Evolutionary conservation across 2,113 vertebrate genomes (phyloP).

Genomic region (Labeo rohita): DNA sequence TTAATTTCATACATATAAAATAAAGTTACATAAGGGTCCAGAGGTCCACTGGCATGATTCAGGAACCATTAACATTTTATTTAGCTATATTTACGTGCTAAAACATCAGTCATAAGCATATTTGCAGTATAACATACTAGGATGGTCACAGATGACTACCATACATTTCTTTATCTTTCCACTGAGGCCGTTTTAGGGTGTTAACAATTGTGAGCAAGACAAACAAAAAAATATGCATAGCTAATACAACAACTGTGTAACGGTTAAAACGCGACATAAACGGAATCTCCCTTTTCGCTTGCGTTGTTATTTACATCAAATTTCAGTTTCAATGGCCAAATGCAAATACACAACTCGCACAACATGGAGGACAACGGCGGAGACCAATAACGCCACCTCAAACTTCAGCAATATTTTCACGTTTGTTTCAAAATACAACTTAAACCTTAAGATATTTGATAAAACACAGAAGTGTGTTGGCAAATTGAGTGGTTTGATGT

Average conservation of each 20-base stretch:
- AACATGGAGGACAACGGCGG: conserved; percentile 82
- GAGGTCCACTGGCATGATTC: neutral
- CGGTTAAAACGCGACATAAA: conserved; percentile 14
- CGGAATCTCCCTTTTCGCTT: neutral
- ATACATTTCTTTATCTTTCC: conserved; percentile 17
- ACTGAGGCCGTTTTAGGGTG: conserved; percentile 9
- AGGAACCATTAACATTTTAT: neutral
- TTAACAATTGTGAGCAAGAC: conserved; percentile 17
- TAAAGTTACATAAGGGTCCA: neutral
- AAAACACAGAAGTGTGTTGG: neutral
- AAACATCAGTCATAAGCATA: neutral
- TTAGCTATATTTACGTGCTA: neutral
- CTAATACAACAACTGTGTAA: neutral
- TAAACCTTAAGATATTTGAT: neutral
- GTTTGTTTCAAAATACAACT: neutral
- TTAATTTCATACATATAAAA: neutral
- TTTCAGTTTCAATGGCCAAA: conserved; percentile 36
- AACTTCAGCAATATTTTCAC: neutral
- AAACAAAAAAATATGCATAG: neutral
- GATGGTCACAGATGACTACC: neutral
- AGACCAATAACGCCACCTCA: conserved; percentile 29
- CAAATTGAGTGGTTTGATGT: neutral
- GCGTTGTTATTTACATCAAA: neutral
- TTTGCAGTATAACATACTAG: neutral
- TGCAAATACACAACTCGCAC: conserved; percentile 74